Base-by-base conservation (phyloP, 2,888 invertebrate genomes). In the Trichopoda pennipes region DNA sequence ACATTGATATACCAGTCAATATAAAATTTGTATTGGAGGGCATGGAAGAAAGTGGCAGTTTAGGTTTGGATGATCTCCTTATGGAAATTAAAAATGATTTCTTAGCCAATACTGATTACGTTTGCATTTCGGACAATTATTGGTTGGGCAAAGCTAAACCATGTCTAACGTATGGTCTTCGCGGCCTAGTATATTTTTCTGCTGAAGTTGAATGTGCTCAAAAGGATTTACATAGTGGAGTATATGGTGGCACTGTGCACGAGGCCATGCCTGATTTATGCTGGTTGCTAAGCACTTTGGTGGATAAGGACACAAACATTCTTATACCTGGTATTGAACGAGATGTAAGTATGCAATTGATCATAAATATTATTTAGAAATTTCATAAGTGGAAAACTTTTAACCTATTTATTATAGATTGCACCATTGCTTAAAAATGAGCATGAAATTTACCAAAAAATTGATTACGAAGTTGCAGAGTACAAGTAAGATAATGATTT, bases 41-140 rank as follows among this genome's bases (percentile, higher is more conserved):
- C 73, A 99, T 99, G 99, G 99, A 99, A 91, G 99, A 99, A 91
- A 96, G 96, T 81, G 99, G 99, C 8, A 99, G 98, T 80, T 96
- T 96, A 89, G 99, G 99, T n/a, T 92, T 99, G 28, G 98, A 98
- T 90, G 96, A 95, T 0, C 92, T 98, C 12, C 92, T 99, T 0
- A 92, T 92, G 85, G 90, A 93, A 0, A 92, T 93, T 85, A 95
- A 95, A 76, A 82, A 89, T 28, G 94, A 96, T 85, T 98, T 98
- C 91, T 93, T 99, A 44, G 93, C 94, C 70, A 93, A 94, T 88
- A 95, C 97, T 0, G 98, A 99, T 91, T 99, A 94, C 92, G 97
- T 98, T 17, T 99, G 99, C 90, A 99, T 99, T 89, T 98, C 98
- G 23, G 99, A 99, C 91, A 99, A 99, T 92, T 99, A 99, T 90